A percentile compares a stretch with the other conserved stretches of the same genome.
phyloP scores from a whole-genome alignment of 1,140 invertebrate genomes.

The Pseudomyrmex dendroicus region DNA sequence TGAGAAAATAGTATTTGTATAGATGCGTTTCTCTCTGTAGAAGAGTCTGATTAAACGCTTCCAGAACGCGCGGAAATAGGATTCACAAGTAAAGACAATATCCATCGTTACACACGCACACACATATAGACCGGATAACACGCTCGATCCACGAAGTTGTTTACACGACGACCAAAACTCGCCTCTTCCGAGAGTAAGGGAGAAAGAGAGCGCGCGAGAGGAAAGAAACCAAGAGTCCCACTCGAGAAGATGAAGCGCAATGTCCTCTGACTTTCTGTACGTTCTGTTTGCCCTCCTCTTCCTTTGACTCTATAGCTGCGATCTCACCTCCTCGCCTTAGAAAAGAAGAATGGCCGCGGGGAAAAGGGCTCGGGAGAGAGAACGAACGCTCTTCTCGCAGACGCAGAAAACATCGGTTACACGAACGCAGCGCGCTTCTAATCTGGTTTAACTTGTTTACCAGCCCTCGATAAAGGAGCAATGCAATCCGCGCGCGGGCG shows the following conservation, averaged over 20 bases:
- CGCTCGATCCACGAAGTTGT: slow-evolving; percentile 72
- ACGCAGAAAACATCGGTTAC: slow-evolving; percentile 59
- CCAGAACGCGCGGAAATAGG: slow-evolving; percentile 13
- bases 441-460: slow-evolving; percentile 83
- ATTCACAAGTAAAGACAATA: slow-evolving; percentile 72
- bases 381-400: background rate
- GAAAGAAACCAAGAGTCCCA: slow-evolving; percentile 80
- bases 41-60: slow-evolving; percentile 24
- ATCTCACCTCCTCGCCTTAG: slow-evolving; percentile 24
- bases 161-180: slow-evolving; percentile 80
- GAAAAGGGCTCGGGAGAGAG: background rate
- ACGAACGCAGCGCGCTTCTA: slow-evolving; percentile 71
- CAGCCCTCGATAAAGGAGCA: slow-evolving; percentile 77
- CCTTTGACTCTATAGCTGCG: slow-evolving; percentile 33
- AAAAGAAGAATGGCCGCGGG: slow-evolving; percentile 47
- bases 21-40: slow-evolving; percentile 1
- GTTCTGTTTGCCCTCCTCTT: slow-evolving; percentile 44
- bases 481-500: slow-evolving; percentile 65
- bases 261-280: slow-evolving; percentile 68
- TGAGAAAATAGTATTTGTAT: slow-evolving; percentile 19
- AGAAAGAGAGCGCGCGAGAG: slow-evolving; percentile 80
- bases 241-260: slow-evolving; percentile 82
- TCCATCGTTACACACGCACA: slow-evolving; percentile 64
- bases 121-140: slow-evolving; percentile 71
- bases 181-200: slow-evolving; percentile 55